Percentiles rank a stretch among this genome's conserved stretches.
phyloP scores from a whole-genome alignment of 2,113 vertebrate species.

The Chamaea fasciata region DNA sequence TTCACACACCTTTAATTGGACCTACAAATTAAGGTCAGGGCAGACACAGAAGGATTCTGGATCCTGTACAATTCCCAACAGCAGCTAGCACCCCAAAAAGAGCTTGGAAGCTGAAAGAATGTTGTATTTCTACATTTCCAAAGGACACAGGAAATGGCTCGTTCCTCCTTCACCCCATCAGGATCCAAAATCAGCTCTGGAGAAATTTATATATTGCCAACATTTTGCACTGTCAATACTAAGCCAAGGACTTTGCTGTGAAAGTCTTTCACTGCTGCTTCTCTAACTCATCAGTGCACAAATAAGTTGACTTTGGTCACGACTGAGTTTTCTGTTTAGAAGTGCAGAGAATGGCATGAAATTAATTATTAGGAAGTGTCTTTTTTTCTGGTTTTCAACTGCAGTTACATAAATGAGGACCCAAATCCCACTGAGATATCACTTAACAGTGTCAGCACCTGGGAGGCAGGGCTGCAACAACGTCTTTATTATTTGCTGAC shows the following conservation, averaged over 20 bases:
- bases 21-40: not conserved
- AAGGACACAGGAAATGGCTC: not conserved
- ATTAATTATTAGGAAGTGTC: not conserved
- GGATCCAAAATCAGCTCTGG: not conserved
- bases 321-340: not conserved
- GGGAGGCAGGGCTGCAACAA: not conserved
- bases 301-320: not conserved
- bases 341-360: not conserved
- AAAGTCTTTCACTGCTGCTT: not conserved
- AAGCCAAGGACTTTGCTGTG: not conserved
- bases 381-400: not conserved
- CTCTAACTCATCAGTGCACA: not conserved
- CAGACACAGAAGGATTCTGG: not conserved
- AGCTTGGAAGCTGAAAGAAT: not conserved
- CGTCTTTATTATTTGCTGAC: conserved; percentile 71
- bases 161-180: not conserved
- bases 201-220: not conserved
- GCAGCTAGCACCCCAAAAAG: not conserved
- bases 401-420: not conserved
- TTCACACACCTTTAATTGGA: not conserved
- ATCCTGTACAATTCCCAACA: not conserved
- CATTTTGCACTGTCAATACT: not conserved
- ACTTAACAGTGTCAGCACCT: conserved; percentile 9
- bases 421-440: not conserved
- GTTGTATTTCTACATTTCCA: not conserved